Evolutionary conservation across 2,888 invertebrate genomes (phyloP).

Genomic region (Busseola fusca): DNA sequence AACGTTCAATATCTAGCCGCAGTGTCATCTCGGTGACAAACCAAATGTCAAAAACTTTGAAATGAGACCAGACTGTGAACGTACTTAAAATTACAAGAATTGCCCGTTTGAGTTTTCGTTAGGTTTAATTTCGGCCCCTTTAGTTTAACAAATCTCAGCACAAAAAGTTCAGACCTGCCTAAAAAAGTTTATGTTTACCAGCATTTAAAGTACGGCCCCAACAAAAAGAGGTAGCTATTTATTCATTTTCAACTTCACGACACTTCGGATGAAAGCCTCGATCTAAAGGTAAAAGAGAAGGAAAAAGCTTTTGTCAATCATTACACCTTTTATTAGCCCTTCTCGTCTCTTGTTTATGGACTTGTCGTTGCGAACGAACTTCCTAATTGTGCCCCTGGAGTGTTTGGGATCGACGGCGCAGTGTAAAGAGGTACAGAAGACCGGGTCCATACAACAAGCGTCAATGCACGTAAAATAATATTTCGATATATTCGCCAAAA

Average conservation of each 20-base stretch:
- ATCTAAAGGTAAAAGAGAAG: conserved; percentile 51
- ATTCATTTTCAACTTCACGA: conserved; percentile 42
- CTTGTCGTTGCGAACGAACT: conserved; percentile 47
- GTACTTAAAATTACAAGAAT: too few relatives aligned
- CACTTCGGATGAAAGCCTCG: conserved; percentile 42
- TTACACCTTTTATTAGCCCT: conserved; percentile 55
- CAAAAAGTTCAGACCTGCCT: not conserved
- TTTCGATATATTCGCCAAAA: too few relatives aligned
- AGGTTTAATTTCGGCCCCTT: not conserved
- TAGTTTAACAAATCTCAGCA: conserved; percentile 2
- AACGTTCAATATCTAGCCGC: too few relatives aligned
- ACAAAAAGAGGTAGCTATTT: conserved; percentile 30
- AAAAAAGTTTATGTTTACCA: conserved; percentile 14
- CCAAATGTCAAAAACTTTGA: too few relatives aligned
- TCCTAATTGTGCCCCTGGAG: conserved; percentile 45
- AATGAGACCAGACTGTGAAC: too few relatives aligned
- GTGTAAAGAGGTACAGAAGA: conserved; percentile 10
- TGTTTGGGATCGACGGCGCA: conserved; percentile 21
- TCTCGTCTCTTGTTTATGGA: conserved; percentile 48
- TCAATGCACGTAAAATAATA: not conserved
- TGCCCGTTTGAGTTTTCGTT: not conserved
- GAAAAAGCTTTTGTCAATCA: conserved; percentile 58
- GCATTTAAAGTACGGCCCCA: conserved; percentile 12
- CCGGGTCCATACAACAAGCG: accelerated
- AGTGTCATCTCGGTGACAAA: too few relatives aligned